Evolutionary conservation across 1,140 invertebrate genomes (phyloP).

Genomic region (Choristoneura fumiferana): DNA sequence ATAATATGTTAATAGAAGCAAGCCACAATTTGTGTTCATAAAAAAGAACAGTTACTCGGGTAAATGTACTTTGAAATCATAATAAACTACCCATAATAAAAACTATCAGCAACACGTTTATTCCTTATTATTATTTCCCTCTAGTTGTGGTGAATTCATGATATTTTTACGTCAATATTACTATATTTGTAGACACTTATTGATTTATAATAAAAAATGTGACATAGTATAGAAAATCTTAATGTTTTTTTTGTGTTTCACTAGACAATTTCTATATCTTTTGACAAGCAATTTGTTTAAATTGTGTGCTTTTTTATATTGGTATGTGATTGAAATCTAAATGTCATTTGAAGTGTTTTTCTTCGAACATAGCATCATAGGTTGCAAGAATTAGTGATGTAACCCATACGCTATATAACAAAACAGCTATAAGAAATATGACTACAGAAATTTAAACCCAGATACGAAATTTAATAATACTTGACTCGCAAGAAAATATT

Average conservation of each 20-base stretch:
- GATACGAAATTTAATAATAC: constrained; percentile 32
- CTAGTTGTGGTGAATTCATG: constrained; percentile 69
- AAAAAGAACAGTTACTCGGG: constrained; percentile 59
- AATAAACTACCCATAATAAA: constrained; percentile 69
- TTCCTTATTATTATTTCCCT: constrained; percentile 47
- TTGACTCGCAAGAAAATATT: constrained; percentile 63
- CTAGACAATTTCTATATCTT: constrained; percentile 38
- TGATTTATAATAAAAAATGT: constrained; percentile 48
- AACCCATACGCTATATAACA: not conserved
- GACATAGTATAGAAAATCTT: constrained; percentile 57
- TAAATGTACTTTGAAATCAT: constrained; percentile 55
- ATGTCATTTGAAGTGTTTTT: constrained; percentile 30
- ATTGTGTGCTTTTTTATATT: constrained; percentile 40
- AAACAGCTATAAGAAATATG: constrained; percentile 12
- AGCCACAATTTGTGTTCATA: constrained; percentile 75
- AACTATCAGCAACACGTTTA: constrained; percentile 46
- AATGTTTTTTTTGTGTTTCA: constrained; percentile 47
- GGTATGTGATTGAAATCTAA: constrained; percentile 29
- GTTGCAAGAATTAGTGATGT: not conserved
- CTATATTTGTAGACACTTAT: constrained; percentile 51
- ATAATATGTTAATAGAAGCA: constrained; percentile 55
- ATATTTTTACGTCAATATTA: constrained; percentile 56
- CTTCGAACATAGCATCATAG: not conserved
- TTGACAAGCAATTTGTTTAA: constrained; percentile 34
- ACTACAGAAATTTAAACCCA: not conserved